Evolutionary conservation across 1,140 invertebrate genomes (phyloP).

Genomic region (Temnothorax curvispinosus): DNA sequence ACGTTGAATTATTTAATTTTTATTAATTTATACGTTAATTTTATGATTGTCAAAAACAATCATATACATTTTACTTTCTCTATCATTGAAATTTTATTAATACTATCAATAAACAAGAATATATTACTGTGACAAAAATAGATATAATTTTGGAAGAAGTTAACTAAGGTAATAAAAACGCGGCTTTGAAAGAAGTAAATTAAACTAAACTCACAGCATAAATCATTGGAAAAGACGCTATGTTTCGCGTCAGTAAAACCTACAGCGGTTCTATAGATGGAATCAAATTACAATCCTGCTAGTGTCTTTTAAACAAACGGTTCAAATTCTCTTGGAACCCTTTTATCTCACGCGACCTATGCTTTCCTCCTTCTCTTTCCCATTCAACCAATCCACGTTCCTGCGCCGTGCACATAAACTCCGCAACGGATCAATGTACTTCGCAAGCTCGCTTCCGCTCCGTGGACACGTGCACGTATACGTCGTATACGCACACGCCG

Average conservation of each 20-base stretch:
- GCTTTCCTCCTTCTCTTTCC: constrained; percentile 13
- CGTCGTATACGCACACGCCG: neutral
- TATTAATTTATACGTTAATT: neutral
- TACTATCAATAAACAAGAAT: neutral
- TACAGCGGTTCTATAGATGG: neutral
- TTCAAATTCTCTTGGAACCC: constrained; percentile 26
- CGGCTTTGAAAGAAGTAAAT: too few species aligned
- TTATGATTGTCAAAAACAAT: neutral
- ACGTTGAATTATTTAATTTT: neutral
- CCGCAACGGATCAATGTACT: constrained; percentile 69
- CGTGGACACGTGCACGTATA: neutral
- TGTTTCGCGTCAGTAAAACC: neutral
- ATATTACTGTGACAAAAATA: neutral
- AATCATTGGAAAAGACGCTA: neutral
- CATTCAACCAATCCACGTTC: constrained; percentile 30
- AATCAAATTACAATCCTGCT: neutral
- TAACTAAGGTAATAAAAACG: neutral
- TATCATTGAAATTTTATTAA: neutral
- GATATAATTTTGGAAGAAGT: too few species aligned
- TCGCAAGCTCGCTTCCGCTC: constrained; percentile 55
- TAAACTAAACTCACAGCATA: neutral
- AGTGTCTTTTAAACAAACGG: constrained; percentile 21
- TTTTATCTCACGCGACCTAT: constrained; percentile 1
- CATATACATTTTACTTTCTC: neutral
- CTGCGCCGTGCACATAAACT: constrained; percentile 41